These are phyloP conservation scores for Pseudococcus jackbeardsleyi DNA, from an alignment of 2,888 invertebrate genomes.

Conservation along the genomic window DNA sequence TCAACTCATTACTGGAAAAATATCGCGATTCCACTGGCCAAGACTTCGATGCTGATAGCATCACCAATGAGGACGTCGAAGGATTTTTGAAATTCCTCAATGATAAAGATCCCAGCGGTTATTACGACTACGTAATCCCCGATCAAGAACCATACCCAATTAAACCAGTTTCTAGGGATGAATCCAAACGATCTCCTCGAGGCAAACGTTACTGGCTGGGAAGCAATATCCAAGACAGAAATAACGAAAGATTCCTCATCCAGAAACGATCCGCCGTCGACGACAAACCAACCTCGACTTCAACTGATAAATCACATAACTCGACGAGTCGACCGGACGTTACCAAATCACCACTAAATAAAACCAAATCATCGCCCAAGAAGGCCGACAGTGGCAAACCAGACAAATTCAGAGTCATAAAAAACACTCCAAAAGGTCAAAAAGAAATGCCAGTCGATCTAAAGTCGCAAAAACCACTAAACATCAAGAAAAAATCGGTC, in stretches of 20 bases:
- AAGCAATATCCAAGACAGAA: background rate
- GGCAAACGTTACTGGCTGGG: conserved; percentile 66
- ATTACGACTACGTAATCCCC: conserved; percentile 61
- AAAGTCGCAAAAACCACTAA: conserved; percentile 70
- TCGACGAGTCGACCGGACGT: background rate
- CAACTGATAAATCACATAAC: conserved; percentile 20
- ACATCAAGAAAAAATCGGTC: conserved; percentile 83
- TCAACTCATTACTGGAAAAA: conserved; percentile 75
- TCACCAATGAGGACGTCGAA: conserved; percentile 53
- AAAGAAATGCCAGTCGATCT: conserved; percentile 79
- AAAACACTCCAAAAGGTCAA: conserved; percentile 78
- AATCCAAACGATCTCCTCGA: background rate
- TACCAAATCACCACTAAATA: background rate
- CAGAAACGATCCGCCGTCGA: conserved; percentile 67
- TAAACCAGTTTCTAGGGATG: conserved; percentile 10
- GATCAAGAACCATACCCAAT: conserved; percentile 63
- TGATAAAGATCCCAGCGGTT: conserved; percentile 66
- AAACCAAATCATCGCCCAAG: background rate
- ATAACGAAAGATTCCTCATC: conserved; percentile 65
- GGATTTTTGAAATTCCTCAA: conserved; percentile 58
- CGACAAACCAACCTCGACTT: conserved; percentile 66
- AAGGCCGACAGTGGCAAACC: conserved; percentile 10
- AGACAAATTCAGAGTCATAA: background rate
- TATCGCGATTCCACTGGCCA: conserved; percentile 70
- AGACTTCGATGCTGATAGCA: conserved; percentile 28